A percentile compares a stretch with the other conserved stretches of the same genome.
Conservation (phyloP, 1,140 invertebrate species). For the Eupristina koningsbergeri region DNA sequence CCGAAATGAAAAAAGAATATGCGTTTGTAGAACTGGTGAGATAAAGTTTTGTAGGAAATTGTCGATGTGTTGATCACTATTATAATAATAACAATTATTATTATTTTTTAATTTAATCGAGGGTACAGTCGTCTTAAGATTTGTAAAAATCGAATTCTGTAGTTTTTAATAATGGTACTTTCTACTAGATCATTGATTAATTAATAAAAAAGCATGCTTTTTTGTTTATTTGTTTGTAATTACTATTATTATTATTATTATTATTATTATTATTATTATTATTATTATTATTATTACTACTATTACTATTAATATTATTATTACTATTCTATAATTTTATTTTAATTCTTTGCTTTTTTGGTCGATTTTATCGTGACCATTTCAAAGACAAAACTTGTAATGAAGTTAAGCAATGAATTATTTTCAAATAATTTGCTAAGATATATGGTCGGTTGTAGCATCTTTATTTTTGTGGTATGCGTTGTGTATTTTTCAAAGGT, state of each 20-base stretch:
- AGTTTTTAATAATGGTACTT: constrained; percentile 44
- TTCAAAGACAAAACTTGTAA: constrained; percentile 31
- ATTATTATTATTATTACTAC: constrained; percentile 15
- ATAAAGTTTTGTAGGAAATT: constrained; percentile 2
- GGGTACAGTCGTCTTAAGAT: constrained; percentile 46
- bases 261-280: constrained; percentile 8
- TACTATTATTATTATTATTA: constrained; percentile 19
- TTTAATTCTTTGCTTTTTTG: constrained; percentile 43
- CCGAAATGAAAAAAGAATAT: background rate
- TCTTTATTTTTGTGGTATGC: constrained; percentile 27
- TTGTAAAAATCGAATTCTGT: constrained; percentile 46
- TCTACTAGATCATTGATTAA: constrained; percentile 30
- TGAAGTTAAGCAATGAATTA: constrained; percentile 15
- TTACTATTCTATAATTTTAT: constrained; percentile 43
- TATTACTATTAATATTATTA: background rate
- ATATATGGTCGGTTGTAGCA: constrained; percentile 9
- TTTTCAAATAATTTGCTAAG: constrained; percentile 13
- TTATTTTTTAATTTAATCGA: constrained; percentile 44
- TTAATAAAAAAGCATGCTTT: constrained; percentile 40
- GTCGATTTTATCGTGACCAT: constrained; percentile 42
- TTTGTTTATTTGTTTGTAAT: constrained; percentile 48
- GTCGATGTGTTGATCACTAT: background rate
- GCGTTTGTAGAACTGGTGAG: constrained; percentile 28
- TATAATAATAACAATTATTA: constrained; percentile 21
- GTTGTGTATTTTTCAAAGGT: constrained; percentile 42